Conservation (phyloP, 2,888 invertebrate genomes). For the Campoplex nolae region DNA sequence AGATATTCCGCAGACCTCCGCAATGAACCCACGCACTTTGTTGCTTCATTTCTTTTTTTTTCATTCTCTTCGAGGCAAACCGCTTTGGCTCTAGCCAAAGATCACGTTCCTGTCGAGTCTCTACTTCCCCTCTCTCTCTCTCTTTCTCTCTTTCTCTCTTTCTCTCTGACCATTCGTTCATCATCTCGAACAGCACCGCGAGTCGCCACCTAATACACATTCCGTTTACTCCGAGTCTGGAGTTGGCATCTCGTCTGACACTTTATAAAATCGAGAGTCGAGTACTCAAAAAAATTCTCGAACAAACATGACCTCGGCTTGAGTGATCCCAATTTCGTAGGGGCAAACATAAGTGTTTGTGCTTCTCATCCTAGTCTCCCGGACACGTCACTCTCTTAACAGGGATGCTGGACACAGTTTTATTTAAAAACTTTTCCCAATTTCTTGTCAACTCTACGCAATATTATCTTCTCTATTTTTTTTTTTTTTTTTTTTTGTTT, state of each 20-base stretch:
- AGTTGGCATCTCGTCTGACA: neutral
- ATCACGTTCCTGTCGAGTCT: constrained; percentile 11
- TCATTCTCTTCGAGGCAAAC: constrained; percentile 17
- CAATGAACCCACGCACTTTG: constrained; percentile 23
- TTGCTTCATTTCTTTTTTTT: neutral
- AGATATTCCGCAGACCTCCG: constrained; percentile 3
- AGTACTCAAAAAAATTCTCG: constrained; percentile 23
- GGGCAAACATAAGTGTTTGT: constrained; percentile 36
- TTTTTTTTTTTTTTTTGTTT: neutral
- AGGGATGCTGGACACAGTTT: constrained; percentile 44
- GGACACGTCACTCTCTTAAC: constrained; percentile 51
- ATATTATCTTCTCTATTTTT: neutral
- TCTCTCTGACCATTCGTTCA: constrained; percentile 35
- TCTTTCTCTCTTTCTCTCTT: neutral
- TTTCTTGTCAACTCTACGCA: neutral
- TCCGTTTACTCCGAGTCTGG: constrained; percentile 6
- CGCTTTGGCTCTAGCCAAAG: constrained; percentile 25
- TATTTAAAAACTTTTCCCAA: constrained; percentile 43
- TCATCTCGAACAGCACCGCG: constrained; percentile 35
- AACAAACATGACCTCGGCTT: constrained; percentile 21
- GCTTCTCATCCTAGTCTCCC: constrained; percentile 24
- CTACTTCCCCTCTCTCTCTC: neutral
- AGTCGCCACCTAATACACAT: constrained; percentile 38
- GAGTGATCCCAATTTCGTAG: constrained; percentile 65
- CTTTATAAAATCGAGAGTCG: constrained; percentile 27